Evolutionary conservation across 2,113 vertebrate species (phyloP).

Genomic region (Arothron firmamentum): DNA sequence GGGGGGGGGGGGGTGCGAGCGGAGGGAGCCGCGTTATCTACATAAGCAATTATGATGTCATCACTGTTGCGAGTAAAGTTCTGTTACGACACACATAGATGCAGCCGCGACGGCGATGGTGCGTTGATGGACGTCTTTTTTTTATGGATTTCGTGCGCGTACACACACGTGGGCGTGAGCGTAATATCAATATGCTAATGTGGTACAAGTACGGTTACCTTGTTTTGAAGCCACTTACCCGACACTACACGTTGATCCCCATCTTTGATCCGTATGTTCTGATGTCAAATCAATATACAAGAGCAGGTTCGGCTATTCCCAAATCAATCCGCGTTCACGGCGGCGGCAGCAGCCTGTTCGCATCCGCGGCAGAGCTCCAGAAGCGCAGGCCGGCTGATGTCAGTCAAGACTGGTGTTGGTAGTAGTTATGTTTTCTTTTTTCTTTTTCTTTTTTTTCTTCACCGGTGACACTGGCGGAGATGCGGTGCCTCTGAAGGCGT

Average conservation of each 20-base stretch:
- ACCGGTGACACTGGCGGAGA: background rate
- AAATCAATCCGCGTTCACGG: slow-evolving; percentile 12
- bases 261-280: slow-evolving; percentile 50
- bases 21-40: background rate
- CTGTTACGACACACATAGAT: slow-evolving; percentile 16
- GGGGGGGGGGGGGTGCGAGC: background rate
- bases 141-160: background rate
- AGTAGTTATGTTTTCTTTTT: no score
- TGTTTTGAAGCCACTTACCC: slow-evolving; percentile 47
- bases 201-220: slow-evolving; percentile 7
- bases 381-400: slow-evolving; percentile 8
- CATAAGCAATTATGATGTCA: slow-evolving; percentile 30
- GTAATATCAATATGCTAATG: slow-evolving; percentile 35
- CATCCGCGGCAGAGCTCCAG: slow-evolving; percentile 35
- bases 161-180: slow-evolving; percentile 35
- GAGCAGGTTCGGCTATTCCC: slow-evolving; percentile 29
- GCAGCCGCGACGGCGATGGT: background rate
- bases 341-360: slow-evolving; percentile 7
- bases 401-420: background rate
- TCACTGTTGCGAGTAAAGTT: slow-evolving; percentile 52
- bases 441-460: background rate
- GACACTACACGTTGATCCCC: slow-evolving; percentile 58
- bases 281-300: slow-evolving; percentile 32
- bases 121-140: background rate
- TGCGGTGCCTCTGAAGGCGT: slow-evolving; percentile 45